A percentile compares a stretch with the other conserved stretches of the same genome.
phyloP scores from a whole-genome alignment of 2,113 vertebrate genomes.

The Podarcis cretensis region DNA sequence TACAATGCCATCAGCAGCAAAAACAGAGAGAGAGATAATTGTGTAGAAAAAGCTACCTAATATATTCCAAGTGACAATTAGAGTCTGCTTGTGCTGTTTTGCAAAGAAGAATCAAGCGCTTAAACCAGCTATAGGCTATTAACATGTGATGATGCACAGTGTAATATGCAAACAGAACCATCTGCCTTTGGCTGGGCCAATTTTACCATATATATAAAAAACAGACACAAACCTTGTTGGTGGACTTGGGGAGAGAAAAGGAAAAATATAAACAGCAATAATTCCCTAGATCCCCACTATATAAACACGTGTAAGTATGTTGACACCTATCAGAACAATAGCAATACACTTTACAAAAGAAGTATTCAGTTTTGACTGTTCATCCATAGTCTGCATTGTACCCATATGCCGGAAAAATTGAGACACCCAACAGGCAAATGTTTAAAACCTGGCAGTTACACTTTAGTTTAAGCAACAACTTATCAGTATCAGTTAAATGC shows the following conservation, averaged over 20 bases:
- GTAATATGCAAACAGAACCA: background rate
- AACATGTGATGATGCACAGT: background rate
- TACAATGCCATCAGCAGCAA: background rate
- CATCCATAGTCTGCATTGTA: conserved; percentile 23
- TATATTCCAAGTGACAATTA: background rate
- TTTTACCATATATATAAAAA: background rate
- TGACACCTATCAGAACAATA: background rate
- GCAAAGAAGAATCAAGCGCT: background rate
- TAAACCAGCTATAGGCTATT: background rate
- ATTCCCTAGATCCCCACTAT: background rate
- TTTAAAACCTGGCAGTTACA: conserved; percentile 33
- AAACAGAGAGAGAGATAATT: background rate
- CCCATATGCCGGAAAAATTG: conserved; percentile 43
- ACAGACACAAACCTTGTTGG: background rate
- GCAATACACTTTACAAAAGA: background rate
- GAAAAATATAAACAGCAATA: background rate
- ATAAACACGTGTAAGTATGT: background rate
- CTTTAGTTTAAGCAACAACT: conserved; percentile 43
- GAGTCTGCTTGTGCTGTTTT: background rate
- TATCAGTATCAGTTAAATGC: conserved; percentile 44
- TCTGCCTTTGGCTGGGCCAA: background rate
- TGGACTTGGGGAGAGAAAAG: background rate
- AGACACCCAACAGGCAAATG: conserved; percentile 9
- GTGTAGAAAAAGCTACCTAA: background rate
- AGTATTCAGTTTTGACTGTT: background rate